Evolutionary conservation across 2,113 vertebrate species (phyloP).

Genomic region (Rhea americana): DNA sequence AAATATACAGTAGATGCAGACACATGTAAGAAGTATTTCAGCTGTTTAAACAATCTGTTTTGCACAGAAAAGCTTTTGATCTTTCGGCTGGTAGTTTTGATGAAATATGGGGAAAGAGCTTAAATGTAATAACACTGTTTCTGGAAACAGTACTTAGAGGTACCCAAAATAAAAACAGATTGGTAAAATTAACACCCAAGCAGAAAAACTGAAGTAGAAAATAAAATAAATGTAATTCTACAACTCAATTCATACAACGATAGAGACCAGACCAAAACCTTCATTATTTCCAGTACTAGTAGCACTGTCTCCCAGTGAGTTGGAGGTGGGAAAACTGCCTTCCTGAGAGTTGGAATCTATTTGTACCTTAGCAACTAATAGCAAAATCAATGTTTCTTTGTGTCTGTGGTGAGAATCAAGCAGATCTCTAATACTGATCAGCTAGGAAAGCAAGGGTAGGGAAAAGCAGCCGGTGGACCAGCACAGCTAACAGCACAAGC

Average conservation of each 20-base stretch:
- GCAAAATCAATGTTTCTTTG: constrained; percentile 16
- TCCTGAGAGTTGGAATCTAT: background rate
- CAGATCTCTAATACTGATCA: background rate
- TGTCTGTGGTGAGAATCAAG: constrained; percentile 1
- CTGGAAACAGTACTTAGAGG: constrained; percentile 52
- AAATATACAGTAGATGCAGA: constrained; percentile 48
- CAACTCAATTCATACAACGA: background rate
- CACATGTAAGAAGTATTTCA: constrained; percentile 52
- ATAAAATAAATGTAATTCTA: constrained; percentile 55
- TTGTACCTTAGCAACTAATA: constrained; percentile 12
- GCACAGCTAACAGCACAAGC: background rate
- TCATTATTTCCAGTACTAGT: constrained; percentile 49
- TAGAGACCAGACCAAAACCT: constrained; percentile 16
- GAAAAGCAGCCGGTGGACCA: background rate
- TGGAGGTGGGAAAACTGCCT: constrained; percentile 27
- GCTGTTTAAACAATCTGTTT: constrained; percentile 72
- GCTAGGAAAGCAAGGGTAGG: background rate
- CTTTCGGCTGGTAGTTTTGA: constrained; percentile 71
- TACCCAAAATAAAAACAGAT: constrained; percentile 49
- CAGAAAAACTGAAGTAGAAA: constrained; percentile 33
- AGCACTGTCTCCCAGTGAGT: background rate
- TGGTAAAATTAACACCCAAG: constrained; percentile 26
- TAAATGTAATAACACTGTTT: constrained; percentile 66
- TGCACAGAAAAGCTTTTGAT: constrained; percentile 70
- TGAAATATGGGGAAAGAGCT: constrained; percentile 75